Percentiles rank a stretch among this genome's conserved stretches.
Evolutionary conservation across 2,113 vertebrate genomes (phyloP).

Genomic region (Formicarius rufipectus): DNA sequence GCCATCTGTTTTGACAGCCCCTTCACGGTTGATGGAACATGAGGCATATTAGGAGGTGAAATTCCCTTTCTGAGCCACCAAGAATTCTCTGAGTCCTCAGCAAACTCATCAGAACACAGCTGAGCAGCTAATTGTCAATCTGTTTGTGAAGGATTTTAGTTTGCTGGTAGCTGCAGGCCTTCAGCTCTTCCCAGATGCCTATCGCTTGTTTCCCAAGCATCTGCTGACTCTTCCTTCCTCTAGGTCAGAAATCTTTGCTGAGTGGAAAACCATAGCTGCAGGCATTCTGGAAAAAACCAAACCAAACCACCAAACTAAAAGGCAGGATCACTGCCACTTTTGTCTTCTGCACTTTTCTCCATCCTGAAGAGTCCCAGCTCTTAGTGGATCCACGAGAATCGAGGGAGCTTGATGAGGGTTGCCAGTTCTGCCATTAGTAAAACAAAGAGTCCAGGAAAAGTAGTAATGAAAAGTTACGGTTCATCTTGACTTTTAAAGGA

Average conservation of each 20-base stretch:
- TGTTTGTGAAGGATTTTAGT: background rate
- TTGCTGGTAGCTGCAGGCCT: background rate
- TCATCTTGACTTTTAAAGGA: background rate
- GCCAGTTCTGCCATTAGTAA: background rate
- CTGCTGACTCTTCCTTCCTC: background rate
- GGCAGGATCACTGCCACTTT: background rate
- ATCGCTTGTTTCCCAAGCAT: background rate
- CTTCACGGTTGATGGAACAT: background rate
- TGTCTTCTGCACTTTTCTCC: background rate
- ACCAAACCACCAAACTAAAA: background rate
- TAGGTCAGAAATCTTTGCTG: background rate
- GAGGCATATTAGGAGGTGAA: background rate
- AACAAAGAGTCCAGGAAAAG: background rate
- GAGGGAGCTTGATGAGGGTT: background rate
- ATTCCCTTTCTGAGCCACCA: background rate
- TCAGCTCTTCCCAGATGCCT: background rate
- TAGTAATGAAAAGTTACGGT: background rate
- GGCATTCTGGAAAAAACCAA: background rate
- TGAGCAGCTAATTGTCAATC: background rate
- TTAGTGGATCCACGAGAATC: background rate
- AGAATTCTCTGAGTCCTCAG: background rate
- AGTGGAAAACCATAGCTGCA: background rate
- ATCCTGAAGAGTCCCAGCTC: background rate
- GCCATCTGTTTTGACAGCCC: slow-evolving; percentile 41
- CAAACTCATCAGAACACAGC: background rate